A percentile compares a stretch with the other conserved stretches of the same genome.
Conservation (phyloP, 2,113 vertebrate species). For the Neolamprologus fasciatus region DNA sequence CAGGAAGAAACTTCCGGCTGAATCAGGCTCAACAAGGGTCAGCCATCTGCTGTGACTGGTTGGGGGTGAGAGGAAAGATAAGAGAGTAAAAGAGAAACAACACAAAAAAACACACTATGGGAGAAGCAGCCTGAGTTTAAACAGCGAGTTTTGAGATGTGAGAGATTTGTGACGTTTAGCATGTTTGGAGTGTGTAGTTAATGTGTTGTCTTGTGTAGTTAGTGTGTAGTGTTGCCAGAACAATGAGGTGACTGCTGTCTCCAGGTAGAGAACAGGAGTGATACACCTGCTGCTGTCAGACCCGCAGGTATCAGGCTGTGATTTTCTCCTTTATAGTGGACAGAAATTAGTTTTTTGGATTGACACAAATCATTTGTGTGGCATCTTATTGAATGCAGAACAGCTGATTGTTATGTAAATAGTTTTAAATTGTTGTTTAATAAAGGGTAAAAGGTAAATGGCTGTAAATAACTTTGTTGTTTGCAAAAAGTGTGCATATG, state of each 20-base stretch:
- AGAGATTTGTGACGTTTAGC: neutral
- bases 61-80: neutral
- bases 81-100: neutral
- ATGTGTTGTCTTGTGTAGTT: neutral
- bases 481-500: neutral
- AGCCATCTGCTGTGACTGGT: neutral
- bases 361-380: neutral
- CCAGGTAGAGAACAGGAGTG: neutral
- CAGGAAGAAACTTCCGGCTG: neutral
- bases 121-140: neutral
- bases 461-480: neutral
- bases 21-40: neutral
- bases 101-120: neutral
- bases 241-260: rapidly evolving
- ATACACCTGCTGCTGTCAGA: neutral
- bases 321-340: neutral
- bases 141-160: neutral
- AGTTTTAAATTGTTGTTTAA: neutral
- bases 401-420: neutral
- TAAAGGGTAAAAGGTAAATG: neutral
- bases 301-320: neutral
- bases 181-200: neutral
- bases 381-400: neutral
- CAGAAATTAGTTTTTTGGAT: neutral
- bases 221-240: neutral